These are phyloP conservation scores for Psittacula cyanocephala DNA, from an alignment of 2,113 vertebrate species.

Conservation along the genomic window DNA sequence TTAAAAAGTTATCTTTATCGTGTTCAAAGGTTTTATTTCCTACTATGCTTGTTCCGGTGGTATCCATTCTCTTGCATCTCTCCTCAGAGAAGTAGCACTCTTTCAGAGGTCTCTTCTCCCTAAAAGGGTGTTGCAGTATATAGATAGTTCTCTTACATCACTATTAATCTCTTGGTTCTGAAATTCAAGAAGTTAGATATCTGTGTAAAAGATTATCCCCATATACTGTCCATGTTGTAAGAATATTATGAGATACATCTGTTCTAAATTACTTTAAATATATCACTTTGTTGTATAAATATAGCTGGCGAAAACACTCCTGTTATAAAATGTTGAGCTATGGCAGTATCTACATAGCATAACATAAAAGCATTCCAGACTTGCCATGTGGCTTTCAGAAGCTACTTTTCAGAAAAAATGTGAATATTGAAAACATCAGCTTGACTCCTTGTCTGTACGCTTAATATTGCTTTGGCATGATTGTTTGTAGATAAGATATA, in stretches of 20 bases:
- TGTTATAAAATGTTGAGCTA: background rate
- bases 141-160: background rate
- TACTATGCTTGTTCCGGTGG: background rate
- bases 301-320: background rate
- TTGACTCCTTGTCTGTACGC: background rate
- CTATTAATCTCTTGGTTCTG: background rate
- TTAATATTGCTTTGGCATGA: background rate
- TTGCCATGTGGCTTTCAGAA: background rate
- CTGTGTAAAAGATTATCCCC: background rate
- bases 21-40: background rate
- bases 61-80: background rate
- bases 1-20: background rate
- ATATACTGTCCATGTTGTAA: background rate
- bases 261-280: conserved; percentile 1
- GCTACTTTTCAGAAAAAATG: background rate
- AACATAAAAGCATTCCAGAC: background rate
- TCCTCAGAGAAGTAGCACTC: background rate
- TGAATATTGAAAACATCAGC: background rate
- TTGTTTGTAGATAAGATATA: background rate
- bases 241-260: background rate
- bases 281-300: background rate
- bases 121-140: background rate
- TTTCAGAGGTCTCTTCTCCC: background rate
- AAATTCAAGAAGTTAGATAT: background rate
- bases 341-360: background rate